These are phyloP conservation scores for Gonioctena quinquepunctata DNA, from an alignment of 1,140 invertebrate genomes.

Conservation along the genomic window DNA sequence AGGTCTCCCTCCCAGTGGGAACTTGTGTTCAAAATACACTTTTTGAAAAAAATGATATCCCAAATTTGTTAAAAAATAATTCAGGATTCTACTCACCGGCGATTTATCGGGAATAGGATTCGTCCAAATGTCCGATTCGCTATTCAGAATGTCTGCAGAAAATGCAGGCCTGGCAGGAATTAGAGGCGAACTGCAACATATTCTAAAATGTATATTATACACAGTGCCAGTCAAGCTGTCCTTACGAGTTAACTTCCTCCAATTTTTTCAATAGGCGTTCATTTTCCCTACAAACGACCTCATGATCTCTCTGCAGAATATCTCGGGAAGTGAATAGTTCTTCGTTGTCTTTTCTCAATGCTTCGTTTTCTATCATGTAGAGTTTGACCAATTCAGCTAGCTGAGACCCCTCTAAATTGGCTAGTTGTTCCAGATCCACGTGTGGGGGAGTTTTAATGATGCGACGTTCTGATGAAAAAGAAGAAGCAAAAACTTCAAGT, in stretches of 20 bases:
- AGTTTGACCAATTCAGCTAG: constrained; percentile 74
- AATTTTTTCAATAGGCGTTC: constrained; percentile 84
- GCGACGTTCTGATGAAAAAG: constrained; percentile 42
- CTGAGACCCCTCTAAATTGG: constrained; percentile 71
- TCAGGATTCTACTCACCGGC: constrained; percentile 15
- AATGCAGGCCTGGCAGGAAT: constrained; percentile 74
- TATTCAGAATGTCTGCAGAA: constrained; percentile 61
- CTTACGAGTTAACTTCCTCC: constrained; percentile 84
- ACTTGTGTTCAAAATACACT: no score
- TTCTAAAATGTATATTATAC: constrained; percentile 58
- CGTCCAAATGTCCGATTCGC: constrained; percentile 64
- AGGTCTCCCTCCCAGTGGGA: no score
- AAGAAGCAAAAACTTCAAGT: no score
- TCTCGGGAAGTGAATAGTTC: constrained; percentile 82
- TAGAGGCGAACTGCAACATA: constrained; percentile 77
- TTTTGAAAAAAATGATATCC: no score
- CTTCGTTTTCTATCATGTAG: constrained; percentile 85
- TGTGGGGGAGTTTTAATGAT: constrained; percentile 58
- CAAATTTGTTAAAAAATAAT: no score
- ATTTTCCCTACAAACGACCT: constrained; percentile 87
- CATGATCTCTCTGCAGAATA: constrained; percentile 82
- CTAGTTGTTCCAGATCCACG: constrained; percentile 72
- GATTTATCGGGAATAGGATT: constrained; percentile 59
- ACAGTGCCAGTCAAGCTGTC: neutral
- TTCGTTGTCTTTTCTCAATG: constrained; percentile 81